phyloP scores from a whole-genome alignment of 2,113 vertebrate species.

The Nannobrachium achirus region DNA sequence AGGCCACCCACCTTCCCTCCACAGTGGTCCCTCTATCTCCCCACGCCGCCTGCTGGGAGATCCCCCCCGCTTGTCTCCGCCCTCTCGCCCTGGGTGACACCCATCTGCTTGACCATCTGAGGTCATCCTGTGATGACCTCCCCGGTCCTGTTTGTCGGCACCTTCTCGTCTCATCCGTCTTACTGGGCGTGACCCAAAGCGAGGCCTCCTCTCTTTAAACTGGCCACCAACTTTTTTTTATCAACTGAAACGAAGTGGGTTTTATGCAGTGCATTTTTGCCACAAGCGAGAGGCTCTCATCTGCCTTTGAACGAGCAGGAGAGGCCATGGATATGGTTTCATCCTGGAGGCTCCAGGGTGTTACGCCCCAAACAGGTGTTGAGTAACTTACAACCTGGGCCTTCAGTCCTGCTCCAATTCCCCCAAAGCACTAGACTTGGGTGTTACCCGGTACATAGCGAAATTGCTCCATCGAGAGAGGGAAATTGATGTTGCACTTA shows the following conservation, averaged over 20 bases:
- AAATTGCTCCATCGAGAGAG: conserved; percentile 15
- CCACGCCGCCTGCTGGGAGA: conserved; percentile 4
- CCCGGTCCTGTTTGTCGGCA: neutral
- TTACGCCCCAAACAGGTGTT: conserved; percentile 51
- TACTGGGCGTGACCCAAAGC: neutral
- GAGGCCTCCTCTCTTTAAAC: conserved; percentile 5
- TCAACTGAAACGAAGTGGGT: conserved; percentile 2
- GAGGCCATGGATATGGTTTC: too few species aligned
- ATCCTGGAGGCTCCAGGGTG: conserved; percentile 34
- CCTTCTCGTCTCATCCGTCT: neutral
- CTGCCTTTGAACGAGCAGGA: conserved; percentile 20
- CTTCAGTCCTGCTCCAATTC: conserved; percentile 18
- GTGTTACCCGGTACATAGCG: too few species aligned
- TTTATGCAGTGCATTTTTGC: conserved; percentile 9
- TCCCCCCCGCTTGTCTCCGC: conserved; percentile 43
- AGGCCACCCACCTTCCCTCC: conserved; percentile 50
- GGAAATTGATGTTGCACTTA: conserved; percentile 33
- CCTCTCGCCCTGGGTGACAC: conserved; percentile 10
- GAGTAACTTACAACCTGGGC: conserved; percentile 24
- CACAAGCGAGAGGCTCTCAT: conserved; percentile 27
- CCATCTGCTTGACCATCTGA: conserved; percentile 20
- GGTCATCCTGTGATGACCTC: conserved; percentile 32
- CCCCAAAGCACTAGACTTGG: neutral
- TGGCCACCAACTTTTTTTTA: conserved; percentile 21
- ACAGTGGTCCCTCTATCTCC: conserved; percentile 26